Base-by-base conservation (phyloP, 2,888 invertebrate genomes). In the Drosophila bunnanda region DNA sequence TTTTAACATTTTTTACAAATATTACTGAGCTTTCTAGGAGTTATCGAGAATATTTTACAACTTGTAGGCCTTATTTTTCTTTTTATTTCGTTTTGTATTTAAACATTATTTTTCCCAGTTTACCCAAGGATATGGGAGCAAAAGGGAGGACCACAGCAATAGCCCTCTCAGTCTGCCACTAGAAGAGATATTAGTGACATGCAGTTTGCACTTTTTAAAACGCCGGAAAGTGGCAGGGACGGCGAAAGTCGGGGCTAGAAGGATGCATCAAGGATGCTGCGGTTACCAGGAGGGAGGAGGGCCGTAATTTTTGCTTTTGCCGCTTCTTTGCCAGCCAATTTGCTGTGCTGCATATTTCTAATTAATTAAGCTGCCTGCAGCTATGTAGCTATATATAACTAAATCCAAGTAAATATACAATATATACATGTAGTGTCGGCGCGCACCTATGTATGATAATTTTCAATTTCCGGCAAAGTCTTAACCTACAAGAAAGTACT, bases 291-390 rank as follows among this genome's bases (percentile, higher is more conserved):
- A 6, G 13, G 7, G 7, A 6, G 7, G 5, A 10, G 4, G 5
- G 2, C 4, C 17, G 12, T 9, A 36, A 4, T 30, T 56, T 32
- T 44, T 34, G 12, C 32, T 57, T 8, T 44, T 17, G 22, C 32
- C 32, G 32, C 70, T 60, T 62, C 71, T 72, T 71, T 75, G 68
- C 68, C 43, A 80, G 73, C 70, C 77, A 80, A 80, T 85, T 82
- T 79, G 73, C 75, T 64, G 52, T 77, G 80, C 75, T 85, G 80
- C 85, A 85, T 82, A 85, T 82, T 82, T 84, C 76, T 77, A 80
- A 82, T 85, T 83, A 85, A 85, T 83, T 82, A 83, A 80, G 74
- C 76, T 76, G 80, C 82, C 73, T 78, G 55, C 73, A 50, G 48
- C 48, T 13, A 20, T 32, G 48, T 12, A 30, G 30, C 22, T 25